These are phyloP conservation scores for Mastacembelus armatus DNA, from an alignment of 2,797 vertebrate species.

Conservation along the genomic window DNA sequence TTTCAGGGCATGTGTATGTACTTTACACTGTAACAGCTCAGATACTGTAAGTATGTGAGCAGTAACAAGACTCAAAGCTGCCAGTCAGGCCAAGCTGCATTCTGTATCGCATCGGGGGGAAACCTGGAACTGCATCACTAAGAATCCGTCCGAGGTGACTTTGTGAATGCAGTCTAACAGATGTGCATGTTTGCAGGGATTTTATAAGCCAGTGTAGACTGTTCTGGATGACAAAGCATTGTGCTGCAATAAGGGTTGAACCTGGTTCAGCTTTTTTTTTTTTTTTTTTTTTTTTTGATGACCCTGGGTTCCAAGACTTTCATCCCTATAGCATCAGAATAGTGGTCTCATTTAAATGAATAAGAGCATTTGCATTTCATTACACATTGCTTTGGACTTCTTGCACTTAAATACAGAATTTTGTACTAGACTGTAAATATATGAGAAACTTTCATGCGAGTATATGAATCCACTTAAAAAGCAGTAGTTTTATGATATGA, in stretches of 20 bases:
- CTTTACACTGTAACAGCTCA: background rate
- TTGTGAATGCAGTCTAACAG: conserved; percentile 49
- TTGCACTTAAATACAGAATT: too few relatives aligned
- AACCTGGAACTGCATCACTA: conserved; percentile 40
- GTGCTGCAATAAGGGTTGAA: background rate
- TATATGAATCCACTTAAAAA: too few relatives aligned
- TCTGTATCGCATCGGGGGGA: conserved; percentile 28
- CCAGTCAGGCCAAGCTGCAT: conserved; percentile 7
- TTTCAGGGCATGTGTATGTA: background rate
- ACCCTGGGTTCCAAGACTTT: background rate
- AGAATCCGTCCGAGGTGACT: conserved; percentile 62
- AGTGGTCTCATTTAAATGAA: background rate
- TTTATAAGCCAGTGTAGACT: background rate
- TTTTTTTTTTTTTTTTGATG: background rate
- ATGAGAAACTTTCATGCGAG: too few relatives aligned
- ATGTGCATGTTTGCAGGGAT: background rate
- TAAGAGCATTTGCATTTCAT: too few relatives aligned
- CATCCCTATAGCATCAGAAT: background rate
- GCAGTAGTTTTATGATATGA: too few relatives aligned
- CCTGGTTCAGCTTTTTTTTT: background rate
- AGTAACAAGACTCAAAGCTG: conserved; percentile 1
- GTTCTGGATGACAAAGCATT: background rate
- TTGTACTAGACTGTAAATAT: too few relatives aligned
- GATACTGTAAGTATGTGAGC: background rate
- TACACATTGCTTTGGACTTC: too few relatives aligned